These are phyloP conservation scores for Sebastes diaconus DNA, from an alignment of 2,797 vertebrate genomes.

Conservation along the genomic window DNA sequence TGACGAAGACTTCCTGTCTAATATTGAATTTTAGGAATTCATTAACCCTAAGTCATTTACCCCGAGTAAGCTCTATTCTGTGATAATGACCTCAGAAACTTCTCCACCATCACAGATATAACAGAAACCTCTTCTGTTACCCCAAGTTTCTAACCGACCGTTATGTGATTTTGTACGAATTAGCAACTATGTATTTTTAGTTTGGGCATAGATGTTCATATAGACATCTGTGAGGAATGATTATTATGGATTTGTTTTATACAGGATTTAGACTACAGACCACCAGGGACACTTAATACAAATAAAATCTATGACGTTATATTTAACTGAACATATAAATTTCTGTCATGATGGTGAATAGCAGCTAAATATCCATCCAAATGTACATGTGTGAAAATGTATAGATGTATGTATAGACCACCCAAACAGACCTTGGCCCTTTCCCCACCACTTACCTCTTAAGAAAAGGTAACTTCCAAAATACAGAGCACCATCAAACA, in stretches of 20 bases:
- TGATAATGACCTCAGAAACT: background rate
- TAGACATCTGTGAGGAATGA: background rate
- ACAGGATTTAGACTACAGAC: background rate
- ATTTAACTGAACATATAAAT: background rate
- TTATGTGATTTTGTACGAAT: background rate
- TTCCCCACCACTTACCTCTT: too few species aligned
- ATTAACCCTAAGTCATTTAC: background rate
- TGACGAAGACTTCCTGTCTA: conserved; percentile 85
- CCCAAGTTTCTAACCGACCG: background rate
- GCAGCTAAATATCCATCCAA: background rate
- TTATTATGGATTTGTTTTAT: background rate
- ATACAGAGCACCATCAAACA: background rate
- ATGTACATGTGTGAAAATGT: background rate
- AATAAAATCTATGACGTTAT: background rate
- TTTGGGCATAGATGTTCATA: background rate
- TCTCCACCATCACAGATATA: background rate
- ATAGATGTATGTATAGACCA: background rate
- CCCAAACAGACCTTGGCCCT: too few species aligned
- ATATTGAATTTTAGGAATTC: conserved; percentile 71
- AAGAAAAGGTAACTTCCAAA: background rate
- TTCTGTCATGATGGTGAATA: background rate
- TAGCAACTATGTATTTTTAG: background rate
- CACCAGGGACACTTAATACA: background rate
- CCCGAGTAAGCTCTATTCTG: background rate
- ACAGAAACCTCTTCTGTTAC: background rate